Evolutionary conservation across 2,797 vertebrate species (phyloP).

Genomic region (Lates japonicus): DNA sequence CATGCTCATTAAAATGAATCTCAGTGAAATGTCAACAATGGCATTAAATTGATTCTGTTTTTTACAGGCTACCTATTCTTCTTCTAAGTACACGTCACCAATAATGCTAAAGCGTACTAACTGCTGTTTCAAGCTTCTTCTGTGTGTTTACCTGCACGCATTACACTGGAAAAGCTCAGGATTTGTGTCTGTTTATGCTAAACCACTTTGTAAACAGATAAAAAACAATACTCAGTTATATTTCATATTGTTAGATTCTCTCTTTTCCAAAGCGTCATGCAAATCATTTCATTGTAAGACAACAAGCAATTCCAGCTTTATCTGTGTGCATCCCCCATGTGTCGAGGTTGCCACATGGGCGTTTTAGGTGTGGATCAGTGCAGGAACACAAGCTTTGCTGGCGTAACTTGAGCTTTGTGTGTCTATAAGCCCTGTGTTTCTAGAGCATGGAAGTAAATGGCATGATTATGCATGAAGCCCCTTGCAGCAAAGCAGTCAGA

Average conservation of each 20-base stretch:
- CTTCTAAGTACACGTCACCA: constrained; percentile 1
- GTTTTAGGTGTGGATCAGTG: constrained; percentile 56
- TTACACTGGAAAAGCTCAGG: constrained; percentile 9
- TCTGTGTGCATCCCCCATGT: constrained; percentile 13
- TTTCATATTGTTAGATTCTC: constrained; percentile 19
- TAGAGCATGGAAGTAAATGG: constrained; percentile 61
- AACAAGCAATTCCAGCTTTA: constrained; percentile 47
- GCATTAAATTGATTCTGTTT: constrained; percentile 21
- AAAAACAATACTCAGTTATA: constrained; percentile 12
- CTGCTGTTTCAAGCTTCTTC: neutral
- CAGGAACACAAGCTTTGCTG: constrained; percentile 34
- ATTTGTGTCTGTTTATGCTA: constrained; percentile 30
- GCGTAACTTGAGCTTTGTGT: constrained; percentile 25
- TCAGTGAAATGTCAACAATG: constrained; percentile 17
- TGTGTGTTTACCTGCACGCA: constrained; percentile 16
- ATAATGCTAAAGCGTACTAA: constrained; percentile 1
- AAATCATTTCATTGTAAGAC: constrained; percentile 46
- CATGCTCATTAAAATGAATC: neutral
- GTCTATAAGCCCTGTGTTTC: constrained; percentile 55
- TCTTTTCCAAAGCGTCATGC: constrained; percentile 33
- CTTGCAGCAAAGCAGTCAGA: constrained; percentile 67
- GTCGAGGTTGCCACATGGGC: constrained; percentile 37
- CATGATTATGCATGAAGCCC: constrained; percentile 75
- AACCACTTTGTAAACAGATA: constrained; percentile 40
- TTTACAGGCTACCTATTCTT: constrained; percentile 18